Percentiles rank a stretch among this genome's conserved stretches.
phyloP scores from a whole-genome alignment of 30 jellyfish, hydroid and myxozoan genomes.

The Calvadosia cruxmelitensis region DNA sequence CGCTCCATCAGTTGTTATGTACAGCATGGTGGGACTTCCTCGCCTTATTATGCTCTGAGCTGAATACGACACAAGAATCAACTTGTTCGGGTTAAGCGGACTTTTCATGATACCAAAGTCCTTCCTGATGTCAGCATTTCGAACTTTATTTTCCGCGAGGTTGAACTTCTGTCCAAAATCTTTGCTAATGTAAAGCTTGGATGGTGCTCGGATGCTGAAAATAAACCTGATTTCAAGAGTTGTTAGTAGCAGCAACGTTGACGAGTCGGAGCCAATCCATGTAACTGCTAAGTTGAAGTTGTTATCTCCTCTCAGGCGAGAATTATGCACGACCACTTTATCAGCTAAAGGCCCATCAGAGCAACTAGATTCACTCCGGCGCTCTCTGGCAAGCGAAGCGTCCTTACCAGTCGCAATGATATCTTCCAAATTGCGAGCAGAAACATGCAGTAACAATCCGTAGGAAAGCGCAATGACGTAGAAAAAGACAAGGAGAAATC shows the following conservation, averaged over 20 bases:
- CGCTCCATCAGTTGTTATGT: constrained; percentile 65
- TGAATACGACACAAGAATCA: constrained; percentile 2
- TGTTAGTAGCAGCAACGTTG: constrained; percentile 75
- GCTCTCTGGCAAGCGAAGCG: no score
- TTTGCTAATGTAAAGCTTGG: constrained; percentile 26
- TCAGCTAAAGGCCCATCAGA: background rate
- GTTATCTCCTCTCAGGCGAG: background rate
- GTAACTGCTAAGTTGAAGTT: background rate
- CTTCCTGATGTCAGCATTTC: constrained; percentile 54
- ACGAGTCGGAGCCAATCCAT: background rate
- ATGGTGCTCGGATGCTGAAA: constrained; percentile 16
- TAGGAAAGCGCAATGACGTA: no score
- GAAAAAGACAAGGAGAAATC: no score
- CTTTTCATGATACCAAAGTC: constrained; percentile 68
- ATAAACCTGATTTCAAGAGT: constrained; percentile 35
- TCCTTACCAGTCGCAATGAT: no score
- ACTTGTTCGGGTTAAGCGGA: constrained; percentile 50
- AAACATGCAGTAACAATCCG: no score
- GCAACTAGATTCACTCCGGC: no score
- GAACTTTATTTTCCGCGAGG: constrained; percentile 16
- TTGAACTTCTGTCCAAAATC: constrained; percentile 49
- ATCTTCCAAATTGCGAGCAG: no score
- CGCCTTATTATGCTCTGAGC: background rate
- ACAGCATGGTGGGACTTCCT: constrained; percentile 8
- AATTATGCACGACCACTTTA: background rate